Conservation (phyloP, 2,888 invertebrate genomes). For the Latrodectus elegans region DNA sequence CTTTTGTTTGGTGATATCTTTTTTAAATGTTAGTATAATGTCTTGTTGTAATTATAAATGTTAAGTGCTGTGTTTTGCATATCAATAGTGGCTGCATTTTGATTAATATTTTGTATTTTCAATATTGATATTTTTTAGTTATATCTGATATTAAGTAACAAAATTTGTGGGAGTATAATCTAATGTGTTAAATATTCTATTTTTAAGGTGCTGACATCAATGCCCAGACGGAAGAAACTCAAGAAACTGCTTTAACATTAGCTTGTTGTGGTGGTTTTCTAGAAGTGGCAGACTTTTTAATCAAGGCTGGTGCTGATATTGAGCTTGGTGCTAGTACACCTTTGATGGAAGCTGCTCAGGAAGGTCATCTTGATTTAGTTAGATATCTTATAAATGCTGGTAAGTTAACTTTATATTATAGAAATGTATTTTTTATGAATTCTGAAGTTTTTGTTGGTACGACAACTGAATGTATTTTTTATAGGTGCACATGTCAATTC, state of each 20-base stretch:
- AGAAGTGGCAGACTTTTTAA: slow-evolving; percentile 95
- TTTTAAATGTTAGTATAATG: too few species aligned
- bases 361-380: slow-evolving; percentile 95
- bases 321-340: slow-evolving; percentile 97
- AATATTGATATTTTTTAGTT: too few species aligned
- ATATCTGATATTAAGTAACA: too few species aligned
- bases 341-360: slow-evolving; percentile 98
- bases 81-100: too few species aligned
- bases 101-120: too few species aligned
- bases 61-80: too few species aligned
- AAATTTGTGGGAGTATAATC: too few species aligned
- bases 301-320: slow-evolving; percentile 94
- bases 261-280: slow-evolving; percentile 96
- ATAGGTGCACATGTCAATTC: slow-evolving; percentile 90
- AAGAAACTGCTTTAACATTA: slow-evolving; percentile 94
- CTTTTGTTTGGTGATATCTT: too few species aligned
- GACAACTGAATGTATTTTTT: slow-evolving; percentile 35
- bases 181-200: neutral
- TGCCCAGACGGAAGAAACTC: slow-evolving; percentile 98
- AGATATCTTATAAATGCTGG: slow-evolving; percentile 87
- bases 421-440: neutral
- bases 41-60: too few species aligned
- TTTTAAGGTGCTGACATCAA: slow-evolving; percentile 90
- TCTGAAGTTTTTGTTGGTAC: neutral
- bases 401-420: slow-evolving; percentile 7